Evolutionary conservation across 37 sponge, comb jelly and placozoan species (phyloP).

Genomic region (Petrosia ficiformis): DNA sequence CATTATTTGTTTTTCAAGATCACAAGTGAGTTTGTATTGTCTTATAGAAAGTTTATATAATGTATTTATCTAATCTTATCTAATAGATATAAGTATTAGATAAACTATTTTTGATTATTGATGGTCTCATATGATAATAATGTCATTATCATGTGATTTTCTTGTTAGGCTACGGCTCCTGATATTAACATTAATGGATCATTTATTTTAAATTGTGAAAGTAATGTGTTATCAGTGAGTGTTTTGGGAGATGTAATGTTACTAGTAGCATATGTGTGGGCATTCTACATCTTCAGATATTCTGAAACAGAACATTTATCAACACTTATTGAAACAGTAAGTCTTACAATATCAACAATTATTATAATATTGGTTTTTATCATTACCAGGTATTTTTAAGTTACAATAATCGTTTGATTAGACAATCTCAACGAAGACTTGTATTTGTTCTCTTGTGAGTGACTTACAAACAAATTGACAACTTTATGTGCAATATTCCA

Average conservation of each 20-base stretch:
- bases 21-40: slow-evolving; percentile 32
- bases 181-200: too few species aligned
- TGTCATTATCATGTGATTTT: too few species aligned
- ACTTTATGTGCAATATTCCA: neutral
- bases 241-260: slow-evolving; percentile 56
- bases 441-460: slow-evolving; percentile 5
- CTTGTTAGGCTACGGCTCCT: too few species aligned
- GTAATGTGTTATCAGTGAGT: neutral
- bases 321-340: slow-evolving; percentile 49
- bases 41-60: too few species aligned
- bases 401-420: neutral
- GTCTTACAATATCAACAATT: slow-evolving; percentile 27
- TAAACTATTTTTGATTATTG: too few species aligned
- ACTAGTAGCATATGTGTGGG: slow-evolving; percentile 58
- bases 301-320: slow-evolving; percentile 50
- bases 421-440: neutral
- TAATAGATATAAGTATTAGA: too few species aligned
- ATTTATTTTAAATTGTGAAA: neutral
- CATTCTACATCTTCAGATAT: slow-evolving; percentile 69
- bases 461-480: neutral
- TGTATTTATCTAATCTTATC: too few species aligned
- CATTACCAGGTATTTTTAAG: neutral
- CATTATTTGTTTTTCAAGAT: slow-evolving; percentile 70
- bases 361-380: slow-evolving; percentile 30
- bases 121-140: too few species aligned